These are phyloP conservation scores for Onychorhynchus coronatus DNA, from an alignment of 2,113 vertebrate genomes.

Conservation along the genomic window DNA sequence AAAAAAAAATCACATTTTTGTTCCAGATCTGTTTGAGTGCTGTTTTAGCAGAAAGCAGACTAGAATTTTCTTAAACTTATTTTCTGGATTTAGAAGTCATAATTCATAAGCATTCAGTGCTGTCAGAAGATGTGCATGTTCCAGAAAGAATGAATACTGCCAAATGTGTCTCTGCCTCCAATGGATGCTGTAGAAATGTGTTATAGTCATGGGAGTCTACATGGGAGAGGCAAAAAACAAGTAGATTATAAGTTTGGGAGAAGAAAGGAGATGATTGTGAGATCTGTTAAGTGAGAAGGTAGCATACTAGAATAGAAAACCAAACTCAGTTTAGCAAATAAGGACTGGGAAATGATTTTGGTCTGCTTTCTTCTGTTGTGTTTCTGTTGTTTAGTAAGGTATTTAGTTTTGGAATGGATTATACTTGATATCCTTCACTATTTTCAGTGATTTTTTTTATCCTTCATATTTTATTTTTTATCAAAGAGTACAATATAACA, in stretches of 20 bases:
- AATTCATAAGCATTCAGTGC: background rate
- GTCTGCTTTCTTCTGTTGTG: background rate
- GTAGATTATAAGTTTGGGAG: background rate
- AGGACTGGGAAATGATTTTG: background rate
- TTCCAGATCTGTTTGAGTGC: background rate
- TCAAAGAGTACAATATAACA: background rate
- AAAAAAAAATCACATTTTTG: background rate
- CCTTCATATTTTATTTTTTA: too few relatives aligned
- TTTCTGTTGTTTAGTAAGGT: background rate
- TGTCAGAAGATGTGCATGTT: background rate
- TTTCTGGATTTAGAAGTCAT: slow-evolving; percentile 8
- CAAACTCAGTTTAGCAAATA: background rate
- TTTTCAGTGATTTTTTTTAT: too few relatives aligned
- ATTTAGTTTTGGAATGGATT: background rate
- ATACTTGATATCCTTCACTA: background rate
- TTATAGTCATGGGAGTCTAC: background rate
- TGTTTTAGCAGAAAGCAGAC: slow-evolving; percentile 13
- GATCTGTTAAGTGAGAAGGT: background rate
- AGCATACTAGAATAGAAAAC: background rate
- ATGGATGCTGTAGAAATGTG: background rate
- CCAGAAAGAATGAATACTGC: background rate
- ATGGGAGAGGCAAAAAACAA: background rate
- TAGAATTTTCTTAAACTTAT: slow-evolving; percentile 6
- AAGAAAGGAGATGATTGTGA: background rate
- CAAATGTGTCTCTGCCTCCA: background rate